A percentile compares a stretch with the other conserved stretches of the same genome.
These are phyloP conservation scores for Lasioglossum pauxillum DNA, from an alignment of 2,888 invertebrate genomes.

Conservation along the genomic window DNA sequence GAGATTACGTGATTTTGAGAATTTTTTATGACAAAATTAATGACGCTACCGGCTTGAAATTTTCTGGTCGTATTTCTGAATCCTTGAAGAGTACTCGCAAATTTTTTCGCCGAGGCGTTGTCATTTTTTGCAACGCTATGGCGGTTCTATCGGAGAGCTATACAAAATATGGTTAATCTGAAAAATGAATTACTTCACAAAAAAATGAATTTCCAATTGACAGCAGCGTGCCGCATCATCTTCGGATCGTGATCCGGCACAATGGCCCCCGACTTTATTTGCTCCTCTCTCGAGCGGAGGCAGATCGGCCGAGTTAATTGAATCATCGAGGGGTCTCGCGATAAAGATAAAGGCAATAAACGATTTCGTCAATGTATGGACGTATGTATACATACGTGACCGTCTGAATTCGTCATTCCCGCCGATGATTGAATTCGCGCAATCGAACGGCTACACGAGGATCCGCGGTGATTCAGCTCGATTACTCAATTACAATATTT, in stretches of 20 bases:
- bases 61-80: neutral
- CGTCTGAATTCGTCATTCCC: neutral
- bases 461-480: neutral
- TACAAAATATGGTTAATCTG: neutral
- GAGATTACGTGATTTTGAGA: neutral
- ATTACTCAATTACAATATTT: slow-evolving; percentile 4
- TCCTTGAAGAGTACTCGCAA: neutral
- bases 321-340: neutral
- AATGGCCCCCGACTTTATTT: neutral
- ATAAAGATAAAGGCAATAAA: neutral
- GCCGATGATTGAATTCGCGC: neutral
- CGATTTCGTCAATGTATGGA: neutral
- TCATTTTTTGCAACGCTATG: neutral
- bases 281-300: neutral
- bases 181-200: neutral
- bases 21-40: neutral
- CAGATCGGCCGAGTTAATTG: slow-evolving; percentile 5
- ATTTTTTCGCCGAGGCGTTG: neutral
- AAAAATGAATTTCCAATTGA: neutral
- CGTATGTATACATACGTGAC: neutral
- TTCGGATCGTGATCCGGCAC: neutral
- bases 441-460: neutral
- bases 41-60: neutral
- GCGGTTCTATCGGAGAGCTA: neutral
- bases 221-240: neutral